phyloP scores from a whole-genome alignment of 2,888 invertebrate species.

The Spilarctia lutea region DNA sequence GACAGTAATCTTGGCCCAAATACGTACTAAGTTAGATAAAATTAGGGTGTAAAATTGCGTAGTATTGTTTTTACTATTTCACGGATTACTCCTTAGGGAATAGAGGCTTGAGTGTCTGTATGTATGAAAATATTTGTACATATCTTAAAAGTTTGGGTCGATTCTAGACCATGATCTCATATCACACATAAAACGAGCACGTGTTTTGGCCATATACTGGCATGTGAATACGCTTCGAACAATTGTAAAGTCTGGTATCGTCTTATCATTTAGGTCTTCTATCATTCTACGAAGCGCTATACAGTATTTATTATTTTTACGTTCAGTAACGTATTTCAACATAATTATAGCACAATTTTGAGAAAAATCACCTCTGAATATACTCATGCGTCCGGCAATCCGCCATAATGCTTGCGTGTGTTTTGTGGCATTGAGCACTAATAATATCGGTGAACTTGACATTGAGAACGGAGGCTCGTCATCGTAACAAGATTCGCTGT shows the following conservation, averaged over 20 bases:
- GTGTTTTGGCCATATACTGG: conserved; percentile 4
- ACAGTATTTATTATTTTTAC: conserved; percentile 28
- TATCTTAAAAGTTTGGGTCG: not conserved
- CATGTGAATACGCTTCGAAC: conserved; percentile 1
- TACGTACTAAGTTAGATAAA: not conserved
- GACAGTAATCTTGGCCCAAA: not conserved
- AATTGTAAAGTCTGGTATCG: not conserved
- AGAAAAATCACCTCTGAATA: conserved; percentile 51
- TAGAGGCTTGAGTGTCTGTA: not conserved
- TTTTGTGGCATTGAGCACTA: conserved; percentile 85
- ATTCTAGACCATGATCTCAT: conserved; percentile 18
- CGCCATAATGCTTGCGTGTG: conserved; percentile 78
- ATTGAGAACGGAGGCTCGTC: conserved; percentile 86
- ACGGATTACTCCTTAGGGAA: not conserved
- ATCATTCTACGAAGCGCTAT: conserved; percentile 15
- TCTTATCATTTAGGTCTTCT: not conserved
- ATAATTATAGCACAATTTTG: conserved; percentile 47
- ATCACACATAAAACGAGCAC: conserved; percentile 10
- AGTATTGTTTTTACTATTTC: too few species aligned
- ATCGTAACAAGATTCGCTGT: conserved; percentile 76
- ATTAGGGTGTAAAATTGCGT: too few species aligned
- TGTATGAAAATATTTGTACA: not conserved
- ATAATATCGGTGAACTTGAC: conserved; percentile 87
- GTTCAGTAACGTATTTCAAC: conserved; percentile 31
- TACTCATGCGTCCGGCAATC: conserved; percentile 65